Conservation (phyloP, 2,113 vertebrate species). For the Pteropus alecto region DNA sequence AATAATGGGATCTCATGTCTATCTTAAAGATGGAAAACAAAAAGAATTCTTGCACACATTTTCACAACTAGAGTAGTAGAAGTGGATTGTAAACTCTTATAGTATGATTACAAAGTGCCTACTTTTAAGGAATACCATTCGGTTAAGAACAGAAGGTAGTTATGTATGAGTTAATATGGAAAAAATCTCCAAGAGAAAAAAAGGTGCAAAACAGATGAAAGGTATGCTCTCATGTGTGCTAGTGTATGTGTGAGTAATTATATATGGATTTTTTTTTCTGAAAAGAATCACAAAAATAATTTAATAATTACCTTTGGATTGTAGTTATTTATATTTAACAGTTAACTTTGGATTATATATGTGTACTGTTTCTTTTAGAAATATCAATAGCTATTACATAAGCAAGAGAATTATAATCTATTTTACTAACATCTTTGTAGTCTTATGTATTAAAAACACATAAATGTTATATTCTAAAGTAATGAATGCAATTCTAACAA, state of each 20-base stretch:
- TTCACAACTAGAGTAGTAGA: not conserved
- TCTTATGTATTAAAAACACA: not conserved
- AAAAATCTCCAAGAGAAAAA: not conserved
- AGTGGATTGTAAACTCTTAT: not conserved
- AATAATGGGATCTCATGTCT: not conserved
- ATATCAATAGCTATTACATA: not conserved
- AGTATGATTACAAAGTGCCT: not conserved
- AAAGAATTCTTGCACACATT: not conserved
- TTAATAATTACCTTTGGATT: not conserved
- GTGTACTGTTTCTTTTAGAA: not conserved
- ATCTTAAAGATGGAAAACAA: not conserved
- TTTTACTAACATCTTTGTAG: not conserved
- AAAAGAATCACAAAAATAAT: not conserved
- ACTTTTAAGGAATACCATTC: not conserved
- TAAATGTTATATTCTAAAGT: not conserved
- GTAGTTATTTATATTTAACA: not conserved
- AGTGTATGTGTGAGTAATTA: not conserved
- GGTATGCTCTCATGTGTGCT: not conserved
- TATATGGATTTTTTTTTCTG: not conserved
- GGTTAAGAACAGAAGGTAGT: not conserved
- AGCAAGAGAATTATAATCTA: not conserved
- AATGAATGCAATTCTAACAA: not conserved
- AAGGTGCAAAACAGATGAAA: not conserved
- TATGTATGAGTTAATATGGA: not conserved
- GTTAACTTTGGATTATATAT: not conserved